A percentile compares a stretch with the other conserved stretches of the same genome.
Conservation (phyloP, 2,113 vertebrate species). For the Drymodes brunneopygia region DNA sequence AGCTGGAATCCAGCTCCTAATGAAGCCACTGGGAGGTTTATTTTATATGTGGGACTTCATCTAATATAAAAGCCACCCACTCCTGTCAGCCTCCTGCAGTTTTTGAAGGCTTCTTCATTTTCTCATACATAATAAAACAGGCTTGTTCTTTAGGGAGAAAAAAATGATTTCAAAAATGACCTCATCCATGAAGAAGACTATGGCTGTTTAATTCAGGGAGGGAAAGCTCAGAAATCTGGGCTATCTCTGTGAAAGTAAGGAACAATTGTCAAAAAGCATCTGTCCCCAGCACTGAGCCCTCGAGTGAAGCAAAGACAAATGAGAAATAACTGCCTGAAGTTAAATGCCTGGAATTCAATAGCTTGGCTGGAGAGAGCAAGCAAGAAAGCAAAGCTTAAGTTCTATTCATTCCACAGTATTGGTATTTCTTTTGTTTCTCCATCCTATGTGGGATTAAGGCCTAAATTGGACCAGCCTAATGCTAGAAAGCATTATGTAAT, state of each 20-base stretch:
- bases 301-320: not conserved
- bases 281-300: not conserved
- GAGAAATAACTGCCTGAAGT: not conserved
- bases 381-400: not conserved
- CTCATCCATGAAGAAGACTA: not conserved
- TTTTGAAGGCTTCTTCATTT: conserved; percentile 17
- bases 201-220: not conserved
- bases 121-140: not conserved
- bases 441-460: not conserved
- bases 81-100: not conserved
- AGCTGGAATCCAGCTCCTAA: not conserved
- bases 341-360: not conserved
- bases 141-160: not conserved
- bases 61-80: not conserved
- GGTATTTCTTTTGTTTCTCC: not conserved
- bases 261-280: not conserved
- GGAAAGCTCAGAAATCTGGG: not conserved
- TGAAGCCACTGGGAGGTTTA: not conserved
- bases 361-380: not conserved
- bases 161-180: not conserved
- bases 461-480: not conserved
- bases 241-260: not conserved
- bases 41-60: not conserved
- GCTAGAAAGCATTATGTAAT: not conserved
- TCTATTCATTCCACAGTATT: not conserved